Conservation (phyloP, 2,113 vertebrate genomes). For the Sprattus sprattus region DNA sequence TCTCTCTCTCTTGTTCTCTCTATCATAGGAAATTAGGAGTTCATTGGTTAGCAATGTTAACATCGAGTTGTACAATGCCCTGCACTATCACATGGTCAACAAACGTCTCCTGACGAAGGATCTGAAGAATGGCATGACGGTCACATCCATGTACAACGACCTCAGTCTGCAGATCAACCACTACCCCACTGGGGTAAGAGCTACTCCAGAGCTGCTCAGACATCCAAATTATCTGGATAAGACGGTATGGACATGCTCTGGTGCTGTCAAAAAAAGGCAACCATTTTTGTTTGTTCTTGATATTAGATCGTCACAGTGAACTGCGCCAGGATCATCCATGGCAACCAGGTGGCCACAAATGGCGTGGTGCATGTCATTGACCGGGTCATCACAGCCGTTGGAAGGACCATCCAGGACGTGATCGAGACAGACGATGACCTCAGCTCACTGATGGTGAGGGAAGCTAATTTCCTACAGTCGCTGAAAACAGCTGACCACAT, state of each 20-base stretch:
- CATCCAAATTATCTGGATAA: not conserved
- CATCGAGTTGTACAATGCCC: slow-evolving; percentile 89
- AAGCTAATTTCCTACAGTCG: slow-evolving; percentile 47
- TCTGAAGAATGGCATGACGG: slow-evolving; percentile 83
- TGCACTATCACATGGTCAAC: slow-evolving; percentile 94
- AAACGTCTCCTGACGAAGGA: slow-evolving; percentile 92
- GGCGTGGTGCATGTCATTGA: slow-evolving; percentile 95
- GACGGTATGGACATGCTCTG: not conserved
- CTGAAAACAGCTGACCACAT: not conserved
- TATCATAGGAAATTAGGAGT: slow-evolving; percentile 71
- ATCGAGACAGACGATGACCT: slow-evolving; percentile 86
- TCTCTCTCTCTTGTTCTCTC: slow-evolving; percentile 20
- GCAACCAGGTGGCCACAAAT: slow-evolving; percentile 95
- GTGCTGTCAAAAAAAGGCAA: not conserved
- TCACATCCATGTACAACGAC: slow-evolving; percentile 88
- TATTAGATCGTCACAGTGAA: slow-evolving; percentile 93
- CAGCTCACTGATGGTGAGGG: slow-evolving; percentile 75
- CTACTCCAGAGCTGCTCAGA: not conserved
- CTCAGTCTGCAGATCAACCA: slow-evolving; percentile 88
- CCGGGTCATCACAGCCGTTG: slow-evolving; percentile 84
- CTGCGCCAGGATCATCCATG: slow-evolving; percentile 90
- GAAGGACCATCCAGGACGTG: slow-evolving; percentile 82
- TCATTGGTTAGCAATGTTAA: slow-evolving; percentile 93
- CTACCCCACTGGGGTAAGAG: slow-evolving; percentile 91
- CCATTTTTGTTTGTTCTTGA: slow-evolving; percentile 18